Conservation (phyloP, 2,113 vertebrate genomes). For the Xyrauchen texanus region DNA sequence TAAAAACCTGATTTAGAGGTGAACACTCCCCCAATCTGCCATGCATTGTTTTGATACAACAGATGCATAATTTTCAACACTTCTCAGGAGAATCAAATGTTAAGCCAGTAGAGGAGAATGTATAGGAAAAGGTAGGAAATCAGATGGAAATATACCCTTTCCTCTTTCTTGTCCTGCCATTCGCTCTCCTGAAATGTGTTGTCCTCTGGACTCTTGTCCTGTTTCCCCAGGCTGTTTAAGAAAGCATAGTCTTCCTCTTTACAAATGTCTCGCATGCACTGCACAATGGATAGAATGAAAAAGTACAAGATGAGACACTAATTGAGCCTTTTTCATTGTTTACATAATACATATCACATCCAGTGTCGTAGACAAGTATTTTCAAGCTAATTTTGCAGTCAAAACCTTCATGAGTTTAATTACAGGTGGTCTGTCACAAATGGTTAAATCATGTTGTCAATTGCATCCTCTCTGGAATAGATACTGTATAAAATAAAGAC, state of each 20-base stretch:
- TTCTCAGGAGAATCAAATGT: no score
- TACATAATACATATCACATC: no score
- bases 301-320: neutral
- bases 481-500: neutral
- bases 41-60: no score
- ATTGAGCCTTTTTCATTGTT: neutral
- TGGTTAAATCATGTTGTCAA: no score
- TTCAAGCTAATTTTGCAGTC: no score
- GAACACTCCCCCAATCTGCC: no score
- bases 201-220: constrained; percentile 8
- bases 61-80: no score
- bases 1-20: no score
- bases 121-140: neutral
- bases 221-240: constrained; percentile 44
- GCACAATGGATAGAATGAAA: neutral
- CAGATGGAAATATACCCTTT: constrained; percentile 57
- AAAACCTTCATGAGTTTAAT: no score
- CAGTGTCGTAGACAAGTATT: no score
- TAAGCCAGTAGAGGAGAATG: no score
- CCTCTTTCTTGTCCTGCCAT: constrained; percentile 46
- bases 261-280: constrained; percentile 74
- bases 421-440: no score
- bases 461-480: neutral
- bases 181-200: constrained; percentile 26
- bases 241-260: constrained; percentile 75